Conservation (phyloP, 2,797 vertebrate species). For the Siniperca scherzeri region DNA sequence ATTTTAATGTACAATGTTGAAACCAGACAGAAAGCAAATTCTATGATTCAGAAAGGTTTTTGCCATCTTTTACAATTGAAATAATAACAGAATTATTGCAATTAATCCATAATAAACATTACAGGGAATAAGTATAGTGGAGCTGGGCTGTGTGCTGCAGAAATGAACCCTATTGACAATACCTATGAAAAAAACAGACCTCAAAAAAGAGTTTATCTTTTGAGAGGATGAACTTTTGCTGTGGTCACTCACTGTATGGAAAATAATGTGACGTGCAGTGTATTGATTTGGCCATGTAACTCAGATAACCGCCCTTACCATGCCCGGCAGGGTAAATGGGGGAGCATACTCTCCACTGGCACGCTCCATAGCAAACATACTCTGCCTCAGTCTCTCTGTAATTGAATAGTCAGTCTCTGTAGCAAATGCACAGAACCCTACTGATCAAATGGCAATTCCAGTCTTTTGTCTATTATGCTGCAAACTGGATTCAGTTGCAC, state of each 20-base stretch:
- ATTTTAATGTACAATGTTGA: background rate
- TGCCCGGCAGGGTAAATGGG: conserved; percentile 18
- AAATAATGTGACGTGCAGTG: conserved; percentile 72
- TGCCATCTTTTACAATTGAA: background rate
- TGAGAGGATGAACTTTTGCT: conserved; percentile 15
- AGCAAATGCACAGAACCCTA: conserved; percentile 14
- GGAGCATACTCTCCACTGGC: conserved; percentile 49
- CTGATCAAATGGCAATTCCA: conserved; percentile 10
- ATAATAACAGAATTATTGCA: background rate
- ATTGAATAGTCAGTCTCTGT: conserved; percentile 38
- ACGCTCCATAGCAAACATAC: conserved; percentile 47
- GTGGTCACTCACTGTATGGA: conserved; percentile 61
- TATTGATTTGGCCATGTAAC: conserved; percentile 77
- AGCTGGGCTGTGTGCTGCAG: background rate
- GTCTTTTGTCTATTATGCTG: background rate
- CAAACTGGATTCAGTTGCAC: background rate
- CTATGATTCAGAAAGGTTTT: background rate
- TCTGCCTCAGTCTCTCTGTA: conserved; percentile 23
- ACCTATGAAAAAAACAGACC: background rate
- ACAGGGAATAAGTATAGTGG: background rate
- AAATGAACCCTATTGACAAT: background rate
- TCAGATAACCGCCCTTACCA: conserved; percentile 56
- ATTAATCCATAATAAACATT: background rate
- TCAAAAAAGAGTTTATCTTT: background rate
- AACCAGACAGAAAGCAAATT: background rate